A percentile compares a stretch with the other conserved stretches of the same genome.
These are phyloP conservation scores for Aphaenogaster floridana DNA, from an alignment of 1,140 invertebrate genomes.

Conservation along the genomic window DNA sequence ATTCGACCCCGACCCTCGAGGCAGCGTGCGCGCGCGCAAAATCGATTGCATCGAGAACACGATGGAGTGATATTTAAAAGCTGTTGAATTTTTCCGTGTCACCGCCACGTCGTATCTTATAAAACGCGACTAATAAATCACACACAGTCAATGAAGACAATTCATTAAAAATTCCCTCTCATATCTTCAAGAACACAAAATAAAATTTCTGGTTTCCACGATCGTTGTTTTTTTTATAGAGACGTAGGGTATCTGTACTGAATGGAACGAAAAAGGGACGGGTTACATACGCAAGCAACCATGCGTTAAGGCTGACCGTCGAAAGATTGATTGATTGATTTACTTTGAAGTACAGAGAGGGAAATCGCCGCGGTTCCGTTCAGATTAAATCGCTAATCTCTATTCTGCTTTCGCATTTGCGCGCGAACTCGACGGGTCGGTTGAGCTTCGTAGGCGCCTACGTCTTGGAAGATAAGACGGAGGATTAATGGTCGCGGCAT, in stretches of 20 bases:
- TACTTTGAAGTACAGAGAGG: no score
- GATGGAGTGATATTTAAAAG: constrained; percentile 63
- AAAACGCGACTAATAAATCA: neutral
- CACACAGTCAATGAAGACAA: neutral
- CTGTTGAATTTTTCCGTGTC: neutral
- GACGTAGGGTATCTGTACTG: neutral
- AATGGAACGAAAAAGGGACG: neutral
- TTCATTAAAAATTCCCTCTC: neutral
- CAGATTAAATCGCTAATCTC: constrained; percentile 63
- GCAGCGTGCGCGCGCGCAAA: constrained; percentile 19
- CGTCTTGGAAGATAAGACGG: constrained; percentile 71
- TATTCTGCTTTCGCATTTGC: constrained; percentile 39
- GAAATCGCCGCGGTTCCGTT: neutral
- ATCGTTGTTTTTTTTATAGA: neutral
- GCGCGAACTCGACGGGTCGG: constrained; percentile 41
- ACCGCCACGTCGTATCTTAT: neutral
- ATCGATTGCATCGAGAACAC: constrained; percentile 68
- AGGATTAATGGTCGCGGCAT: constrained; percentile 81
- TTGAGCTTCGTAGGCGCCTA: constrained; percentile 57
- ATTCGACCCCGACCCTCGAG: constrained; percentile 61
- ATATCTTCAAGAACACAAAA: neutral
- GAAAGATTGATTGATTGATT: constrained; percentile 44
- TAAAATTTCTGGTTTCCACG: neutral
- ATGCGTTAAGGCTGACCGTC: constrained; percentile 32
- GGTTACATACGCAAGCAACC: constrained; percentile 6